Conservation (phyloP, 64 coral and sea anemone species). For the Acropora tenuis region DNA sequence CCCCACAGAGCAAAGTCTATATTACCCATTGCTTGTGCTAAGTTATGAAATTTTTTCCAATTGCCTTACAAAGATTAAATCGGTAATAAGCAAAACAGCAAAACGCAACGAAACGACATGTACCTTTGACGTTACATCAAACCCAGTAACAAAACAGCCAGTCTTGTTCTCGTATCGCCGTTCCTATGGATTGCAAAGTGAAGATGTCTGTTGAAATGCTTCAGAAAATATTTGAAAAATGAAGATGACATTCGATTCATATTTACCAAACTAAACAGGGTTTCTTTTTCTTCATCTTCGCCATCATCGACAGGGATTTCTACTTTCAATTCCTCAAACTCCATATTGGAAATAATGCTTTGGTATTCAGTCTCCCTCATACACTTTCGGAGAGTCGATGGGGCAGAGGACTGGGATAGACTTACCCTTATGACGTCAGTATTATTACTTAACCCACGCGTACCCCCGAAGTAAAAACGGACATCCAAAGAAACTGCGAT, state of each 20-base stretch:
- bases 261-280: slow-evolving; percentile 30
- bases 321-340: slow-evolving; percentile 97
- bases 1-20: no score
- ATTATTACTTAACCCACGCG: no score
- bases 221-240: neutral
- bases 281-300: slow-evolving; percentile 70
- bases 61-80: no score
- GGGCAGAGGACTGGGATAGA: no score
- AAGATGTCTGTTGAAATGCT: neutral
- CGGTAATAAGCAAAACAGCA: no score
- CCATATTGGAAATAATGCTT: slow-evolving; percentile 82
- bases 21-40: no score
- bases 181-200: slow-evolving; percentile 48
- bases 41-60: no score
- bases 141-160: slow-evolving; percentile 92
- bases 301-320: slow-evolving; percentile 88
- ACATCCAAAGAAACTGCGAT: no score
- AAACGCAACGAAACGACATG: neutral
- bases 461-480: no score
- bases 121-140: slow-evolving; percentile 97
- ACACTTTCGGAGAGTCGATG: neutral
- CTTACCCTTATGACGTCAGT: no score
- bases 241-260: no score
- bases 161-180: slow-evolving; percentile 93
- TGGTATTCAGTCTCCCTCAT: neutral